Base-by-base conservation (phyloP, 2,113 vertebrate genomes). In the Delphinus delphis region DNA sequence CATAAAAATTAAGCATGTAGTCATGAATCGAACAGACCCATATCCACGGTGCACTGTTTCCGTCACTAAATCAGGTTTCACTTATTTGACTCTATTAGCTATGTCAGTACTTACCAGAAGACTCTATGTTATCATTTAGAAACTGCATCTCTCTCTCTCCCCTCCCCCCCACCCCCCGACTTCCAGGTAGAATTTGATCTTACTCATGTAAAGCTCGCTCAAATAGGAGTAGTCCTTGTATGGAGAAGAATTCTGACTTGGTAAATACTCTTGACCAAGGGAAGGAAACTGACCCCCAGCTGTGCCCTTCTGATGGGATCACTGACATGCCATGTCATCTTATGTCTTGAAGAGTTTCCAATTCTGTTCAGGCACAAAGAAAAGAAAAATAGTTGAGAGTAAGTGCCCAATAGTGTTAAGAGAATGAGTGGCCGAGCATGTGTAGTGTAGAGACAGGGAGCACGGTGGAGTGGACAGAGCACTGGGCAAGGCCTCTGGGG, bases 1-100 rank as follows among this genome's bases (percentile, higher is more conserved):
- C 17, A 82, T 53, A 84, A 88, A 91, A 87, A 88, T 76, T 86
- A 95, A 95, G 13, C 53, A 73, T 20, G 11, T 44, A 63, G 47
- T 53, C 82, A 86, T 82, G 86, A 91, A 83, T 83, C 73, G 71
- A 55, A 92, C 77, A 95, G 18, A 41, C 7, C 41, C 65, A 62
- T 71, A 70, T 88, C 10, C 25, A 85, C 0, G 1, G n/a, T 82
- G 71, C 20, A 23, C 28, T 71, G 23, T n/a, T 79, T 63, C 47
- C 60, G 26, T 62, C 76, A 71, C 65, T 94, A 80, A 53, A 82
- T 50, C 88, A 85, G 53, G 25, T 73, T 96, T 94, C 36, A n/a
- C 6, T 79, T 73, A 33, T 74, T 93, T 71, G 20, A 76, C 26
- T 87, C 18, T 74, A 77, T 44, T 71, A 73, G 33, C 53, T 77